A percentile compares a stretch with the other conserved stretches of the same genome.
These are phyloP conservation scores for Craseonycteris thonglongyai DNA, from an alignment of 2,113 vertebrate genomes.

Conservation along the genomic window DNA sequence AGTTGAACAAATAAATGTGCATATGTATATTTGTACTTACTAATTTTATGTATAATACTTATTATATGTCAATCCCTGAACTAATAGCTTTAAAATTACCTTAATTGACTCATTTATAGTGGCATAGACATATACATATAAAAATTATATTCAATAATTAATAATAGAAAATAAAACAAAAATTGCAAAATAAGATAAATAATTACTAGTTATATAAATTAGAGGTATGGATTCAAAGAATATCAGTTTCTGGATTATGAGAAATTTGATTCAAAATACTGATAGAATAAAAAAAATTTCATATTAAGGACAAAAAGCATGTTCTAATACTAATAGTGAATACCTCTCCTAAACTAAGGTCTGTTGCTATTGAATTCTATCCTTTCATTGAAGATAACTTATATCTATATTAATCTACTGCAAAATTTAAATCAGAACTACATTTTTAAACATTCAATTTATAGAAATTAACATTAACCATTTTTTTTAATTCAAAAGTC, in stretches of 20 bases:
- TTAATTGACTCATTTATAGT: not conserved
- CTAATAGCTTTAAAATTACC: not conserved
- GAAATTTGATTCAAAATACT: not conserved
- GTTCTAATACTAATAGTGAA: not conserved
- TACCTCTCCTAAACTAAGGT: not conserved
- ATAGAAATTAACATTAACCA: constrained; percentile 2
- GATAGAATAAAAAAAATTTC: not conserved
- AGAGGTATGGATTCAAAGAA: not conserved
- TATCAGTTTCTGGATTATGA: not conserved
- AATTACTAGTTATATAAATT: not conserved
- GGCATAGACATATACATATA: not conserved
- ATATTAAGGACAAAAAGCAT: not conserved
- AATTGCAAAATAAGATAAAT: not conserved
- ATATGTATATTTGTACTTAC: not conserved
- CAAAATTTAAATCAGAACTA: not conserved
- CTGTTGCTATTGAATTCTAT: not conserved
- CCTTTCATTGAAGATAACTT: not conserved
- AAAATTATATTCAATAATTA: not conserved
- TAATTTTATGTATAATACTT: not conserved
- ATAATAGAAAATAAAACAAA: not conserved
- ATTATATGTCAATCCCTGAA: not conserved
- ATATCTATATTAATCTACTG: not conserved
- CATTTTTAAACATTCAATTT: not conserved
- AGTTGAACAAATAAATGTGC: not conserved
- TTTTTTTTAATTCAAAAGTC: not conserved